Conservation (phyloP, 2,113 vertebrate genomes). For the Henicopernis longicauda region DNA sequence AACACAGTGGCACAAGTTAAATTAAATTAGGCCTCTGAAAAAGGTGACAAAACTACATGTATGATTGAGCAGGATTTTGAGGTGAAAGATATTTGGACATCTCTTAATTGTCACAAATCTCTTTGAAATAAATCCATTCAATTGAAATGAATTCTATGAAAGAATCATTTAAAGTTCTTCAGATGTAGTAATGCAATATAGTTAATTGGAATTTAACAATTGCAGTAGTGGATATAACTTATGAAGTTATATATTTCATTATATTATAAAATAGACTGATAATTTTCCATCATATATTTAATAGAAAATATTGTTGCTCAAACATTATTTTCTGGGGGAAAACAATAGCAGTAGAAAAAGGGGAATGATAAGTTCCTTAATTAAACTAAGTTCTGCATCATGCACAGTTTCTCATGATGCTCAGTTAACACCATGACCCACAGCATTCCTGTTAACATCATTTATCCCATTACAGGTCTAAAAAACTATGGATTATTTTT, state of each 20-base stretch:
- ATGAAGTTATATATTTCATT: not conserved
- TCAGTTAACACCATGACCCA: not conserved
- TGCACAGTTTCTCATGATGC: not conserved
- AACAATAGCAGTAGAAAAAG: not conserved
- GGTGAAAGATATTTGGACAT: not conserved
- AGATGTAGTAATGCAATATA: not conserved
- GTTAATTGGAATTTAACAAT: not conserved
- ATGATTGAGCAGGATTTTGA: not conserved
- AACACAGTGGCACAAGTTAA: not conserved
- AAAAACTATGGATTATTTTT: not conserved
- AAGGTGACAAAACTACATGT: not conserved
- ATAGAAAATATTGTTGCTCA: not conserved
- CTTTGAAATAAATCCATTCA: not conserved
- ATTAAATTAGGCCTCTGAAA: not conserved
- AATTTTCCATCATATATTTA: not conserved
- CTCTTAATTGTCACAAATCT: not conserved
- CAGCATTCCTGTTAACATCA: not conserved
- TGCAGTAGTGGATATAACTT: not conserved
- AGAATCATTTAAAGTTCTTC: not conserved
- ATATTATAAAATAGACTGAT: not conserved
- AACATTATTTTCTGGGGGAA: not conserved
- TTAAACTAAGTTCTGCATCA: not conserved
- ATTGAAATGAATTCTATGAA: not conserved
- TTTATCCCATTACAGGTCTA: not conserved
- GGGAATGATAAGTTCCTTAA: not conserved